A percentile compares a stretch with the other conserved stretches of the same genome.
These are phyloP conservation scores for Leptestheria dahalacensis DNA, from an alignment of 1,140 invertebrate genomes.

Conservation along the genomic window DNA sequence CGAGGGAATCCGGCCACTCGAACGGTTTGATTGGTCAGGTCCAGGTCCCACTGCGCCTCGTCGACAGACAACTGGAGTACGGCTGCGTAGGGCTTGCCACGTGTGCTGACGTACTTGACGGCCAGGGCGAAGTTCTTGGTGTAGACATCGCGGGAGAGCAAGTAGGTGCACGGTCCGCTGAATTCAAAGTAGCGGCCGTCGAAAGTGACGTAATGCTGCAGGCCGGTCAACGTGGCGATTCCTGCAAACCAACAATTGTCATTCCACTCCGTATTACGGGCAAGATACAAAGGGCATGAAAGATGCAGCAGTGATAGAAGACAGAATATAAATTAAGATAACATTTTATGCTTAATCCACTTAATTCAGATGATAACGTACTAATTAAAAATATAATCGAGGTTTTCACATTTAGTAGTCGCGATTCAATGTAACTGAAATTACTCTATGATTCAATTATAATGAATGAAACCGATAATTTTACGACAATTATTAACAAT, in stretches of 20 bases:
- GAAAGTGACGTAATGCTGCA: conserved; percentile 57
- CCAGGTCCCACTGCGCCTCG: conserved; percentile 14
- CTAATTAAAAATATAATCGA: no score
- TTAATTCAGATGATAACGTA: no score
- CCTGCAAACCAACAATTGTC: conserved; percentile 31
- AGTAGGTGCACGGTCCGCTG: conserved; percentile 26
- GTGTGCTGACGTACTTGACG: conserved; percentile 5
- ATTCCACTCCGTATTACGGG: no score
- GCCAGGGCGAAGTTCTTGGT: neutral
- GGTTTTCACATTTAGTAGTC: no score
- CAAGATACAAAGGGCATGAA: no score
- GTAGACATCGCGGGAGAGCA: conserved; percentile 11
- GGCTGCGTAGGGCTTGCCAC: conserved; percentile 1
- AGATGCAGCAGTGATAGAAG: no score
- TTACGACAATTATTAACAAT: no score
- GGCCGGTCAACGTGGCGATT: conserved; percentile 48
- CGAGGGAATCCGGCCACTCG: conserved; percentile 3
- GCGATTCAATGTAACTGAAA: no score
- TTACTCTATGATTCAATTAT: no score
- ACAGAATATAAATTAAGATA: no score
- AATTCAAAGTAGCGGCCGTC: conserved; percentile 50
- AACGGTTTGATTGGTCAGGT: conserved; percentile 4
- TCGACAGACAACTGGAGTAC: conserved; percentile 9
- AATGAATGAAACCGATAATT: no score
- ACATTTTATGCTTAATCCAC: no score